Conservation (phyloP, 2,888 invertebrate genomes). For the Yponomeuta evonymella region DNA sequence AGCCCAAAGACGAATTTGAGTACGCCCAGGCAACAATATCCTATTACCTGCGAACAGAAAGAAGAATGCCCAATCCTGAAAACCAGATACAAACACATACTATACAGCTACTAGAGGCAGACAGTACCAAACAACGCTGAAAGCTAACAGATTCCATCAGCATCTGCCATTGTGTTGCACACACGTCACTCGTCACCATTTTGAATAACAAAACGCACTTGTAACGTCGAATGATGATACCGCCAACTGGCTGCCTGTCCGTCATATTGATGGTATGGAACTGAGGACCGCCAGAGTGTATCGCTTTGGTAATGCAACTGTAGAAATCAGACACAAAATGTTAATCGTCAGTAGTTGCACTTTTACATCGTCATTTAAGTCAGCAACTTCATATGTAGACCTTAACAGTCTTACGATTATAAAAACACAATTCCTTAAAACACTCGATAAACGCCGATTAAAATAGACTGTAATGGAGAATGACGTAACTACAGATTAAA, state of each 20-base stretch:
- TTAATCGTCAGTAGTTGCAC: not conserved
- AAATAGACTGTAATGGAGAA: no score
- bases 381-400: no score
- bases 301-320: not conserved
- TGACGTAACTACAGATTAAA: no score
- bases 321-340: not conserved
- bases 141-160: slow-evolving; percentile 1
- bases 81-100: not conserved
- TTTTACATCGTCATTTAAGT: no score
- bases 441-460: no score
- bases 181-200: not conserved
- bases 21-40: no score
- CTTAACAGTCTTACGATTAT: no score
- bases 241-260: not conserved
- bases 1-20: no score
- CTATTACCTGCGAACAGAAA: no score
- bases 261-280: not conserved
- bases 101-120: not conserved
- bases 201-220: slow-evolving; percentile 3
- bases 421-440: no score
- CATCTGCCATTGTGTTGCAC: not conserved
- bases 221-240: not conserved
- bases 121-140: not conserved
- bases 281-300: not conserved
- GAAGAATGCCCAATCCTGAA: no score